Conservation (phyloP, 1,140 invertebrate genomes). For the Subanguina moxae region DNA sequence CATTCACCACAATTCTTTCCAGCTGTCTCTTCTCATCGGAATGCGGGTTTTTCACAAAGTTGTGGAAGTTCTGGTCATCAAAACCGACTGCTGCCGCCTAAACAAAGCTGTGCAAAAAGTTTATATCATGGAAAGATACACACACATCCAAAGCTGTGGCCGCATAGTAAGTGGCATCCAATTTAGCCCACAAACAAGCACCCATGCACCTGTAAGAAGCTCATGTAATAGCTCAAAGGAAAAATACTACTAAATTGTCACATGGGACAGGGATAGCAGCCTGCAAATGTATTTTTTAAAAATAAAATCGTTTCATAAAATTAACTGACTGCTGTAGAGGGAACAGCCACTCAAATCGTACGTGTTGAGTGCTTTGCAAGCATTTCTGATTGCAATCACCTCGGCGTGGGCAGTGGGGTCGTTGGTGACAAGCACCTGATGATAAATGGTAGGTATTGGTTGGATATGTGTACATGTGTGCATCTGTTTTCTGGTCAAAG, state of each 20-base stretch:
- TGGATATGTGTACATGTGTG: too few species aligned
- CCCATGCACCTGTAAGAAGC: too few species aligned
- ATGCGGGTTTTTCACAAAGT: conserved; percentile 52
- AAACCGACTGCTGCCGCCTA: conserved; percentile 49
- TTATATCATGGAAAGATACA: too few species aligned
- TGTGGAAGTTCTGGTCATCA: conserved; percentile 52
- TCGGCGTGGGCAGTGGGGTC: conserved; percentile 58
- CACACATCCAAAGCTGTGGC: conserved; percentile 48
- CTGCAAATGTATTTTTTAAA: too few species aligned
- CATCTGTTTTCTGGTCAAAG: too few species aligned
- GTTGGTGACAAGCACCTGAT: conserved; percentile 49
- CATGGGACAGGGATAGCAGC: conserved; percentile 54
- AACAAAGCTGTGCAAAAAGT: not conserved
- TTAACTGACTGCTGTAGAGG: conserved; percentile 48
- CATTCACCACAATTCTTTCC: not conserved
- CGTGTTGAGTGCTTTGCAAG: conserved; percentile 39
- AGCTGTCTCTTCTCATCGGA: not conserved
- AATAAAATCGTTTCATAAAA: too few species aligned
- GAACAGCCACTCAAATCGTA: conserved; percentile 50
- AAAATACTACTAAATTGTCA: not conserved
- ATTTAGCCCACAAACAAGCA: conserved; percentile 51
- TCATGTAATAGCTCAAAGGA: conserved; percentile 35
- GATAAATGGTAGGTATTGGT: too few species aligned
- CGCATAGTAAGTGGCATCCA: conserved; percentile 54
- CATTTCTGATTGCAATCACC: conserved; percentile 55